Conservation (phyloP, 2,888 invertebrate genomes). For the Trilocha varians region DNA sequence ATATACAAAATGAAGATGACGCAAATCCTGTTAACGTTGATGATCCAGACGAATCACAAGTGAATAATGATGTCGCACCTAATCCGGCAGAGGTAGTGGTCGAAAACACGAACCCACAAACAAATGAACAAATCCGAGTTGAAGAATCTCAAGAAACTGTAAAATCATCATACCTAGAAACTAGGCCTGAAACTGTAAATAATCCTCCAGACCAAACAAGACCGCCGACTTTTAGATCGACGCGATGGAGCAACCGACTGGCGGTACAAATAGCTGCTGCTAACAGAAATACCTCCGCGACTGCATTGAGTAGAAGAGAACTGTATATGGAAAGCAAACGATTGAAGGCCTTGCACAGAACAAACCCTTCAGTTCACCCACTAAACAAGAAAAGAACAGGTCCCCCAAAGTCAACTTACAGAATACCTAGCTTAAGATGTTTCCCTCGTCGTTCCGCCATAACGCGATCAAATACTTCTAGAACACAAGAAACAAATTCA, state of each 20-base stretch:
- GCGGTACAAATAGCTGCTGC: constrained; percentile 64
- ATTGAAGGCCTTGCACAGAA: constrained; percentile 54
- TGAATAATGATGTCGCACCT: not conserved
- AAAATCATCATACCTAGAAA: constrained; percentile 21
- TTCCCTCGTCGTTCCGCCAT: constrained; percentile 19
- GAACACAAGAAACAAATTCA: constrained; percentile 33
- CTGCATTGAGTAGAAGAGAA: constrained; percentile 52
- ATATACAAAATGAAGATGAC: constrained; percentile 56
- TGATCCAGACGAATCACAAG: constrained; percentile 38
- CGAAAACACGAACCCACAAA: too few relatives aligned
- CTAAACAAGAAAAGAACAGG: constrained; percentile 39
- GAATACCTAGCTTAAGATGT: constrained; percentile 49
- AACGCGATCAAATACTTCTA: constrained; percentile 19
- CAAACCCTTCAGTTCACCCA: constrained; percentile 55
- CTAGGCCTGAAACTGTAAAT: constrained; percentile 13
- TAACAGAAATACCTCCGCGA: constrained; percentile 55
- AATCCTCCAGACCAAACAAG: constrained; percentile 18
- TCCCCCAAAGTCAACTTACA: constrained; percentile 48
- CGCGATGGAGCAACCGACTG: constrained; percentile 56
- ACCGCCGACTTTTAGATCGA: constrained; percentile 19
- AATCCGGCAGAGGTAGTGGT: constrained; percentile 1
- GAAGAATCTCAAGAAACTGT: constrained; percentile 11
- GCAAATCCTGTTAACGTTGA: constrained; percentile 55
- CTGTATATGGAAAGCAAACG: constrained; percentile 51
- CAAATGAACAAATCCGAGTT: constrained; percentile 12